Percentiles rank a stretch among this genome's conserved stretches.
phyloP scores from a whole-genome alignment of 2,113 vertebrate genomes.

The Nymphicus hollandicus region DNA sequence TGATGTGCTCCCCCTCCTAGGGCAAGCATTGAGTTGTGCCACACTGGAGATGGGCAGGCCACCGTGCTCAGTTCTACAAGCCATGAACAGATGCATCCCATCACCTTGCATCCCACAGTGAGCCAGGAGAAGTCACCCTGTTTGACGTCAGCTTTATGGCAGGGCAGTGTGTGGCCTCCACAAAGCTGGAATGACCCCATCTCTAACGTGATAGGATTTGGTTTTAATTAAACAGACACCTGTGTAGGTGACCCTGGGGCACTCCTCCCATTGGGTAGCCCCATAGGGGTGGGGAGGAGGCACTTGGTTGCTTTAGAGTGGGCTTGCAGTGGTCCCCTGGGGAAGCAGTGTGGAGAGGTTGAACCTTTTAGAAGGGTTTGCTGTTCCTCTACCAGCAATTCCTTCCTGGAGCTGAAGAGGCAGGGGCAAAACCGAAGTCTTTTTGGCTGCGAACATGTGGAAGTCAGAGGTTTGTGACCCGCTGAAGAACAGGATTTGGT shows the following conservation, averaged over 20 bases:
- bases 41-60: neutral
- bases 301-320: neutral
- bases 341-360: neutral
- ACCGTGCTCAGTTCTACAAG: rapidly evolving
- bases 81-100: rapidly evolving
- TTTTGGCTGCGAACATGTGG: neutral
- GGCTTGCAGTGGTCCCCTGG: neutral
- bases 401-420: neutral
- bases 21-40: neutral
- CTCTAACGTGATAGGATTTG: neutral
- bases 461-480: neutral
- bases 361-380: neutral
- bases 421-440: neutral
- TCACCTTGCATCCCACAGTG: neutral
- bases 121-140: neutral
- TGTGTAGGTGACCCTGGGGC: neutral
- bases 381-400: neutral
- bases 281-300: neutral
- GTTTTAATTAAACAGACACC: neutral
- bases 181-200: neutral
- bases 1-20: neutral
- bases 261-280: neutral
- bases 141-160: rapidly evolving
- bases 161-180: neutral
- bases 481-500: neutral